Evolutionary conservation across 2,888 invertebrate genomes (phyloP).

Genomic region (Chrysodeixis includens): DNA sequence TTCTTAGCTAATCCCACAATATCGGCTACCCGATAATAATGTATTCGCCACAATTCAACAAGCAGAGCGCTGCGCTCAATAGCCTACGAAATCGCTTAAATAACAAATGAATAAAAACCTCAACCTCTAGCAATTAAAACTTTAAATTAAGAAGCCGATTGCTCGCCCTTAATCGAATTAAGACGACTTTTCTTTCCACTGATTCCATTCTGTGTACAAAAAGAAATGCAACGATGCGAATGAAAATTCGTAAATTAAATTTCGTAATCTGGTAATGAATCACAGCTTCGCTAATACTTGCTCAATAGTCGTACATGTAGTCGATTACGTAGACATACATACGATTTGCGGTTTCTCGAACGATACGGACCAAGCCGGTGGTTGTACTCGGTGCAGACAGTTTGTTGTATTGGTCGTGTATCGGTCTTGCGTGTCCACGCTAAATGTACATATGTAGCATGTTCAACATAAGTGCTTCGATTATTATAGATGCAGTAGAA

Average conservation of each 20-base stretch:
- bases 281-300: conserved; percentile 18
- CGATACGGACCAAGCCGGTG: conserved; percentile 33
- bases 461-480: conserved; percentile 31
- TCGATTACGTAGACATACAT: conserved; percentile 40
- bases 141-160: conserved; percentile 2
- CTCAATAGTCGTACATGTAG: conserved; percentile 19
- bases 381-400: conserved; percentile 44
- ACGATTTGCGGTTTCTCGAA: conserved; percentile 43
- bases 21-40: neutral
- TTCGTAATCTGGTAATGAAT: conserved; percentile 20
- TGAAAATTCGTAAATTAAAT: neutral
- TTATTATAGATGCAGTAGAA: conserved; percentile 27
- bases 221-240: neutral
- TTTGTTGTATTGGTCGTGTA: conserved; percentile 58
- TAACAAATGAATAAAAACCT: neutral
- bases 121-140: neutral
- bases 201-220: neutral
- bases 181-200: neutral
- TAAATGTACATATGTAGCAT: conserved; percentile 41
- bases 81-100: neutral
- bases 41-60: neutral
- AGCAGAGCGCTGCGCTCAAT: neutral
- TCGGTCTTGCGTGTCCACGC: conserved; percentile 46
- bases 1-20: neutral
- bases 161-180: neutral